Evolutionary conservation across 2,797 vertebrate genomes (phyloP), one percentile per base, ranked within the genome.

Genomic region (Platyrinchus mystaceus): DNA sequence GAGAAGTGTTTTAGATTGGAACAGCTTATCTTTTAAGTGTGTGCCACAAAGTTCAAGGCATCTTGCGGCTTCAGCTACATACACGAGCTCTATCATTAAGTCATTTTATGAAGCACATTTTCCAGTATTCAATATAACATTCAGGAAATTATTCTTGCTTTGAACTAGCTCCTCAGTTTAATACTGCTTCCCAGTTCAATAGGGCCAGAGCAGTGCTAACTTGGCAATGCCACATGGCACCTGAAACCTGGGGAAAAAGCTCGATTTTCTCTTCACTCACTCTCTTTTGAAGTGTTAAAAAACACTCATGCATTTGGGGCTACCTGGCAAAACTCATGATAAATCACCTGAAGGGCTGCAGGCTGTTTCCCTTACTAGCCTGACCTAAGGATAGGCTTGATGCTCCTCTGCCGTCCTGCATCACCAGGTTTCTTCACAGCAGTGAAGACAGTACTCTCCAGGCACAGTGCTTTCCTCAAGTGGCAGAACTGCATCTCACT

Each of bases 401-500:
- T 43, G 12, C 24, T 91, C 32, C n/a, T 6, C 24, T 30, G 66
- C 12, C n/a, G 17, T 67, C 34, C 47, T 37, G 2, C 32, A 21
- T 59, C 59, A 28, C 39, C 68, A 77, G 49, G 34, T 36, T 49
- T 52, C 46, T 44, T 84, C 64, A 47, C 14, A 70, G 12, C 20
- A 34, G 5, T 0, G 0, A 53, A 32, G 39, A 23, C 24, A 69
- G 20, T 1, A 2, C 32, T 49, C 9, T 71, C 15, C 53, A 34
- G 12, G 21, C 14, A 17, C 28, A 24, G 16, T 12, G 66, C 39
- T 81, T 64, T 73, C n/a, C 63, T 55, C 4, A 6, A n/a, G 28
- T 9, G 21, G 36, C 30, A 43, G 26, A 32, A 30, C n/a, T n/a
- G 7, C 71, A n/a, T 13, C 44, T 75, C 55, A 58, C 50, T 28